phyloP scores from a whole-genome alignment of 2,797 vertebrate species.

The Anguilla obscura region DNA sequence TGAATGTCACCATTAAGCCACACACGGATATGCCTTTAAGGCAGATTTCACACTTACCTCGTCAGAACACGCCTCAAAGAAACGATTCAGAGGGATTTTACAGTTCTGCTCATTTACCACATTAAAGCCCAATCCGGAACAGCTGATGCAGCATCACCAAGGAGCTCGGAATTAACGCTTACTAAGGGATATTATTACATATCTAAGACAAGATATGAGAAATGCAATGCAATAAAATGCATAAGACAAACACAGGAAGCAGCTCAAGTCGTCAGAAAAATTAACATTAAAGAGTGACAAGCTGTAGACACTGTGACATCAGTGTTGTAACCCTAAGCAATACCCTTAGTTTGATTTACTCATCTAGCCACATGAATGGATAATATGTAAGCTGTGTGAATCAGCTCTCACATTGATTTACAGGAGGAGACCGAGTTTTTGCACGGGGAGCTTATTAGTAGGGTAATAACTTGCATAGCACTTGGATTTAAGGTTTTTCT shows the following conservation, averaged over 20 bases:
- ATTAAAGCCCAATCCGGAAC: background rate
- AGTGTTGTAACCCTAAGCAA: background rate
- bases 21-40: background rate
- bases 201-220: background rate
- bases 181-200: background rate
- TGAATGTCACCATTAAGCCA: background rate
- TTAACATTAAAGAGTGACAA: background rate
- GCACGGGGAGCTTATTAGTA: background rate
- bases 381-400: background rate
- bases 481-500: background rate
- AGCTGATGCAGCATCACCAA: background rate
- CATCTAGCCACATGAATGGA: background rate
- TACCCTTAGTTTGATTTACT: background rate
- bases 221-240: background rate
- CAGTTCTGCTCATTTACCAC: background rate
- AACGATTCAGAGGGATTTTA: background rate
- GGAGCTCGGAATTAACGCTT: background rate
- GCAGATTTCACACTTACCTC: background rate
- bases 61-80: background rate
- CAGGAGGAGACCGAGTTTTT: background rate
- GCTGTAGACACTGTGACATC: background rate
- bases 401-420: background rate
- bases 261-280: background rate
- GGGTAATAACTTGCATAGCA: background rate
- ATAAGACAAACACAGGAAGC: background rate